Base-by-base conservation (phyloP, 2,888 invertebrate species). In the Nomada flava region DNA sequence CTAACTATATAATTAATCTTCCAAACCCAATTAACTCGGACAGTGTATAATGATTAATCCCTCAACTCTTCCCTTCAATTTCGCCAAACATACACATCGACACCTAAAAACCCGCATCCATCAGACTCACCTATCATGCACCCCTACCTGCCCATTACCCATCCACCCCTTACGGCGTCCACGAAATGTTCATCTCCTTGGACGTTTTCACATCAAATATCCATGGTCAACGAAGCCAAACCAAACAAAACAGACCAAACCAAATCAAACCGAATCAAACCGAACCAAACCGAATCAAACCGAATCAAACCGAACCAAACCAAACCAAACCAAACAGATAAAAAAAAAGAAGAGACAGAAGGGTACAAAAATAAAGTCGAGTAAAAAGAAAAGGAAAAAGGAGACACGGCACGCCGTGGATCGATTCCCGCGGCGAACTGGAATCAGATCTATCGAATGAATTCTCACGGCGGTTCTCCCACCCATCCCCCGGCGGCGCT, bases 371-470 rank as follows among this genome's bases (percentile, higher is more conserved):
- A 15, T n/a, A 15, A 71, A 62, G 29, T 15, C 10, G n/a, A 23
- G 13, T 2, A 50, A 26, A 23, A n/a, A 20, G 47, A 52, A 13
- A n/a, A 52, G 20, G 18, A 47, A 13, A 11, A 13, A n/a, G 29
- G 23, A 1, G 26, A 18, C 64, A 20, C 42, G 36, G 42, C 20
- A 36, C 64, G 26, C 29, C 36, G 52, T 29, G 65, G 53, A 74
- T 67, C 65, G 65, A 73, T 78, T 74, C 67, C 57, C 67, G 74
- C 62, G 47, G 62, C 62, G 36, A 11, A 73, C 65, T 77, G 59
- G 65, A 44, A 77, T 77, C 76, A 26, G 76, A 77, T 77, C 76
- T 59, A 67, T 36, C 69, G 57, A 65, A 69, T 64, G 76, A 60
- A 53, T 79, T 75, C 76, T 76, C 69, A 65, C 70, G 79, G n/a